Evolutionary conservation across 2,888 invertebrate genomes (phyloP), one percentile per base, ranked within the genome.

Genomic region (Leptinotarsa juncta): DNA sequence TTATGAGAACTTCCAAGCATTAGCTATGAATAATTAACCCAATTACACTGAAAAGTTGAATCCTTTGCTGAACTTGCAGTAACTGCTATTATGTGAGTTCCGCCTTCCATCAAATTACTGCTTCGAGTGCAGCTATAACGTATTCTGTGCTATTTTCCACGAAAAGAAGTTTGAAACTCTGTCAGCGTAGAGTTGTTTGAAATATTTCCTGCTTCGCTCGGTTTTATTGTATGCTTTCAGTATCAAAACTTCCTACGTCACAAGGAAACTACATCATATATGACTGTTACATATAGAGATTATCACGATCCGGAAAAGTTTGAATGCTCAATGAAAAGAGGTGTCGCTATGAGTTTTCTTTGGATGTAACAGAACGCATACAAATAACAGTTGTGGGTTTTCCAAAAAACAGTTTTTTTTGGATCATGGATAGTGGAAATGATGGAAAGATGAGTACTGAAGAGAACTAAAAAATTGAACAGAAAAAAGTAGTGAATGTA

Each of bases 91-190:
- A 32, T 10, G 4, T 2, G 32, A 62, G 32, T 42, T 18, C 18
- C n/a, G 16, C 62, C 16, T 10, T 32, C 7, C 15, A 57, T 57
- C 57, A 62, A 62, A n/a, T n/a, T 0, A n/a, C 16, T 15, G 3
- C 26, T 20, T 60, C 26, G 20, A 60, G 60, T 26, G 60, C 62
- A 18, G n/a, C 5, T 62, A n/a, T 62, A 42, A 15, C 62, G 16
- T 42, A 3, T n/a, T 32, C 32, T 62, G 32, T 62, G 62, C 62
- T n/a, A 32, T 42, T 62, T 62, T 26, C 42, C 3, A n/a, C n/a
- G 62, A 62, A 62, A 60, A 62, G 62, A 32, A 62, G 62, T 62
- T 62, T n/a, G 12, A 32, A 62, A 32, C 32, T 62, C 62, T 62
- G 26, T 32, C 42, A 32, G 42, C 62, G 26, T 15, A 14, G 42